Evolutionary conservation across 2,888 invertebrate species (phyloP), one percentile per base, ranked within the genome.

Genomic region (Icerya purchasi): DNA sequence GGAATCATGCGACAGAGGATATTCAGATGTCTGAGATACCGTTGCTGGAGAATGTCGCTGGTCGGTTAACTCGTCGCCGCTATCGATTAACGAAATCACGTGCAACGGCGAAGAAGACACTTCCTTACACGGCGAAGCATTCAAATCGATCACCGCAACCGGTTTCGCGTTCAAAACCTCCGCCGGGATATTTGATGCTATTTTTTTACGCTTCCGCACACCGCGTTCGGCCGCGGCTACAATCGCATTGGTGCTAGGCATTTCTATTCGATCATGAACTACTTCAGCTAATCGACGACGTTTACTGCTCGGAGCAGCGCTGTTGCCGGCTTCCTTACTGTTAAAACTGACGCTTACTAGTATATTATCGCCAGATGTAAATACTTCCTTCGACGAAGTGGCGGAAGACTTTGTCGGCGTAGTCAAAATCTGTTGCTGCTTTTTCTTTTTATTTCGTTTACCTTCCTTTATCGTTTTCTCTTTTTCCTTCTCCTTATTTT

Each of bases 361-460:
- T 67, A 92, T 91, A 70, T 90, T 91, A 72, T 91, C 88, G 2
- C 91, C 91, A 14, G 90, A 89, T 0, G 91, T 88, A 70, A 89
- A 91, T 2, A 92, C 88, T 73, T 90, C 90, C 70, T 91, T 91
- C 1, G 85, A 84, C 1, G 86, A 85, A 57, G 76, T 78, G n/a
- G 76, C 76, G 0, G 78, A 78, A 50, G 54, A 10, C n/a, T 54
- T 54, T 14, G 51, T 57, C 3, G 24, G 50, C 52, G 53, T 53
- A 19, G 55, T 55, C 19, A 71, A 67, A 54, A 72, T 71, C 22
- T 67, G 66, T 23, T 72, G 67, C 58, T 70, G 70, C 50, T 72
- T 66, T 64, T 73, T 73, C 54, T 72, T 73, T 36, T 70, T 71
- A 60, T 72, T 72, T 59, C 72, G 73, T 62, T 53, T 72, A 68